Percentiles rank a stretch among this genome's conserved stretches.
phyloP scores from a whole-genome alignment of 2,888 invertebrate species.

The Cistogaster globosa region DNA sequence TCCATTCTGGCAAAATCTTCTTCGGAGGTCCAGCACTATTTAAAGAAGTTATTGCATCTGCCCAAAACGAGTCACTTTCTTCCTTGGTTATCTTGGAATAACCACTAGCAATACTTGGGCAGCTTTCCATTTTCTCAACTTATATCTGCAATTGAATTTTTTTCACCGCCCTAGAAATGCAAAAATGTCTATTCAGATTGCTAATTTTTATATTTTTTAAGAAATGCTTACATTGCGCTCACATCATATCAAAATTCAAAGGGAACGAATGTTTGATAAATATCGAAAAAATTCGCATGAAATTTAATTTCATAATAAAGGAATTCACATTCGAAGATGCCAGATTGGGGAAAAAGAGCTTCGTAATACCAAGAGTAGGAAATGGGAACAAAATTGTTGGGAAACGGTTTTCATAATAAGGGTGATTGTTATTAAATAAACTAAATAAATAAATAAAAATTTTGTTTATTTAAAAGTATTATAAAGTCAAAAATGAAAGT shows the following conservation, averaged over 20 bases:
- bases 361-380: background rate
- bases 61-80: conserved; percentile 7
- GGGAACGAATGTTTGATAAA: conserved; percentile 1
- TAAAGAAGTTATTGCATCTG: conserved; percentile 12
- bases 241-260: background rate
- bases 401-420: background rate
- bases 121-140: conserved; percentile 3
- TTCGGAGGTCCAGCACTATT: conserved; percentile 16
- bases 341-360: background rate
- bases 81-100: background rate
- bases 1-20: conserved; percentile 12
- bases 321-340: conserved; percentile 1
- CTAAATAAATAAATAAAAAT: too few species aligned
- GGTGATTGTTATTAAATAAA: conserved; percentile 12
- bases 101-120: background rate
- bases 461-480: too few species aligned
- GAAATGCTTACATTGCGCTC: conserved; percentile 3
- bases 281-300: background rate
- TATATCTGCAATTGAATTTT: conserved; percentile 12
- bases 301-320: background rate
- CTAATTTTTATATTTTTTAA: conserved; percentile 15
- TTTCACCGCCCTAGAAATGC: conserved; percentile 8
- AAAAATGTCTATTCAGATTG: conserved; percentile 8
- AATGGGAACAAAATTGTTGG: background rate
- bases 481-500: too few species aligned